Conservation (phyloP, 92 coral and sea anemone genomes). For the Nematostella vectensis region DNA sequence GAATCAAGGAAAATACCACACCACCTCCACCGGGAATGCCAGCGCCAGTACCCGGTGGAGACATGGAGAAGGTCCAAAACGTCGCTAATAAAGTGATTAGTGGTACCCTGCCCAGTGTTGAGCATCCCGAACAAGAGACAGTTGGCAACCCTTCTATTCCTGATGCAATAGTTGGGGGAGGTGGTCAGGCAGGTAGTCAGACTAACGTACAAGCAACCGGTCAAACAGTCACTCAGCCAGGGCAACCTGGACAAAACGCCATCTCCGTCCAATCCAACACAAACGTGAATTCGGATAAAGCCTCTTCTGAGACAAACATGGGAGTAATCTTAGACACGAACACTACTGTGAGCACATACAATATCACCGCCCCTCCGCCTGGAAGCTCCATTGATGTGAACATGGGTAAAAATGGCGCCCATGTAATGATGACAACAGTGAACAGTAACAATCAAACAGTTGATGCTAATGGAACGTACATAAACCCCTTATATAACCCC, state of each 20-base stretch:
- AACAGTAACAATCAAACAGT: background rate
- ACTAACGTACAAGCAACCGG: background rate
- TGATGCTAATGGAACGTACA: background rate
- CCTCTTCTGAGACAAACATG: background rate
- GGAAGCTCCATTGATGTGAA: slow-evolving; percentile 4
- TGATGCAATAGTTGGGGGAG: no score
- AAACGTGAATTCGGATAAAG: background rate
- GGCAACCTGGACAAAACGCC: background rate
- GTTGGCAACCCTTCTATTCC: no score
- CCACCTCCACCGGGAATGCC: slow-evolving; percentile 26
- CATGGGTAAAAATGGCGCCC: background rate
- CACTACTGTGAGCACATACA: background rate
- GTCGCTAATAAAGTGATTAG: no score
- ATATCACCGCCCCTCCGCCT: slow-evolving; percentile 3
- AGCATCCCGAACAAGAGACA: no score
- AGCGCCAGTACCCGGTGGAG: background rate
- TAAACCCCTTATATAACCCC: background rate
- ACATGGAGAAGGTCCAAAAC: no score
- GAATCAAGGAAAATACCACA: slow-evolving; percentile 14
- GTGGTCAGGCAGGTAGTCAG: no score
- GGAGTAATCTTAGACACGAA: background rate
- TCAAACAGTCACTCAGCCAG: background rate
- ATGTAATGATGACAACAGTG: background rate
- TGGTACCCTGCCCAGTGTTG: no score
- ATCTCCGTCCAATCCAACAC: background rate